Evolutionary conservation across 2,113 vertebrate genomes (phyloP).

Genomic region (Ophiodon elongatus): DNA sequence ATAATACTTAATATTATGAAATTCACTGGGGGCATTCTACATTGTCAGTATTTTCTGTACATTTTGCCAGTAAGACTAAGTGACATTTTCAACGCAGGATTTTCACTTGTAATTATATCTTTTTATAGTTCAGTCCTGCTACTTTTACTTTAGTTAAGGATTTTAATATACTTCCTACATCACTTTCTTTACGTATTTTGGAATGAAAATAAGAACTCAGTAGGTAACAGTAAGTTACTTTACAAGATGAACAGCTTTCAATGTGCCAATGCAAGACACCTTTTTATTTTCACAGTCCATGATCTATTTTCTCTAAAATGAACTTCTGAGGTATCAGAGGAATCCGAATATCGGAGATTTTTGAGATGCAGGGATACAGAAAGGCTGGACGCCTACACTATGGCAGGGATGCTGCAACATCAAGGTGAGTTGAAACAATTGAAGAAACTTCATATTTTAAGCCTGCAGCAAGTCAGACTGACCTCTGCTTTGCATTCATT

Average conservation of each 20-base stretch:
- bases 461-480: constrained; percentile 25
- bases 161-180: neutral
- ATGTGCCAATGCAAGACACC: neutral
- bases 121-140: neutral
- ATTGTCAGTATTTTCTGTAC: neutral
- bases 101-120: neutral
- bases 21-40: neutral
- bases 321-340: neutral
- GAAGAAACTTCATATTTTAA: constrained; percentile 33
- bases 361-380: constrained; percentile 6
- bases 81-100: neutral
- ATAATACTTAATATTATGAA: neutral
- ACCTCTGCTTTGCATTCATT: constrained; percentile 17
- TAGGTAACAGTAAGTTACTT: neutral
- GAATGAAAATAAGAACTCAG: constrained; percentile 2
- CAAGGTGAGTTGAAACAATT: constrained; percentile 41
- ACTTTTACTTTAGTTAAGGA: neutral
- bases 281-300: neutral
- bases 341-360: constrained; percentile 13
- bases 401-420: constrained; percentile 30
- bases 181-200: neutral
- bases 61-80: neutral
- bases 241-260: neutral
- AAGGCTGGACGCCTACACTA: neutral
- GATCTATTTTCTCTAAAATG: constrained; percentile 27